These are phyloP conservation scores for Chloroclysta siterata DNA, from an alignment of 2,888 invertebrate genomes.

Conservation along the genomic window DNA sequence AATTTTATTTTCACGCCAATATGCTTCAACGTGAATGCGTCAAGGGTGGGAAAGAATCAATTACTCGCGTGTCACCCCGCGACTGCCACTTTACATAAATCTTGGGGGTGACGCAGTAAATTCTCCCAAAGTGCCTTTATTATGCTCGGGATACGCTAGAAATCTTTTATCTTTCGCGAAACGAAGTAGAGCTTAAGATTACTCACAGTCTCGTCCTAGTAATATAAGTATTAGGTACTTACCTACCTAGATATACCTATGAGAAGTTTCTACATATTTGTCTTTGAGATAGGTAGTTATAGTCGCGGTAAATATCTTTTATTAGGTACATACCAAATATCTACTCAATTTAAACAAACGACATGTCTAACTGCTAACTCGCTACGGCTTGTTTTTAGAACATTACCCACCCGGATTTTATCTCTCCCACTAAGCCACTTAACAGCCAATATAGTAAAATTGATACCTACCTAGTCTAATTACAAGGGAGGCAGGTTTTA, in stretches of 20 bases:
- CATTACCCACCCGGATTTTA: too few relatives aligned
- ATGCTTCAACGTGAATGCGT: conserved; percentile 15
- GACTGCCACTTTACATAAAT: conserved; percentile 53
- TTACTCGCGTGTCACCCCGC: conserved; percentile 56
- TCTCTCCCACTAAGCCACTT: too few relatives aligned
- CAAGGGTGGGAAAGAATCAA: conserved; percentile 53
- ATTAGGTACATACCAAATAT: too few relatives aligned
- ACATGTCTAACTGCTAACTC: too few relatives aligned
- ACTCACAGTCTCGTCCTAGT: conserved; percentile 14
- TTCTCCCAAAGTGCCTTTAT: conserved; percentile 43
- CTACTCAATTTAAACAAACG: too few relatives aligned
- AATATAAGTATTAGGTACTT: neutral
- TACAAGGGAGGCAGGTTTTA: too few relatives aligned
- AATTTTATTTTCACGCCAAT: conserved; percentile 11
- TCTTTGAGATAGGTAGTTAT: too few relatives aligned
- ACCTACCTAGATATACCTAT: neutral
- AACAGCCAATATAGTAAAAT: too few relatives aligned
- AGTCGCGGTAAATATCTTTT: too few relatives aligned
- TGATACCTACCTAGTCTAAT: neutral
- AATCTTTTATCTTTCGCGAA: conserved; percentile 40
- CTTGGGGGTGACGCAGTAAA: conserved; percentile 40
- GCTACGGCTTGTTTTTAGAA: too few relatives aligned
- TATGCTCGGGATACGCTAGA: conserved; percentile 37
- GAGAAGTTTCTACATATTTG: too few relatives aligned
- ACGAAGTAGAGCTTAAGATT: conserved; percentile 53